A percentile compares a stretch with the other conserved stretches of the same genome.
Conservation (phyloP, 2,888 invertebrate genomes). For the Athalia cordata region DNA sequence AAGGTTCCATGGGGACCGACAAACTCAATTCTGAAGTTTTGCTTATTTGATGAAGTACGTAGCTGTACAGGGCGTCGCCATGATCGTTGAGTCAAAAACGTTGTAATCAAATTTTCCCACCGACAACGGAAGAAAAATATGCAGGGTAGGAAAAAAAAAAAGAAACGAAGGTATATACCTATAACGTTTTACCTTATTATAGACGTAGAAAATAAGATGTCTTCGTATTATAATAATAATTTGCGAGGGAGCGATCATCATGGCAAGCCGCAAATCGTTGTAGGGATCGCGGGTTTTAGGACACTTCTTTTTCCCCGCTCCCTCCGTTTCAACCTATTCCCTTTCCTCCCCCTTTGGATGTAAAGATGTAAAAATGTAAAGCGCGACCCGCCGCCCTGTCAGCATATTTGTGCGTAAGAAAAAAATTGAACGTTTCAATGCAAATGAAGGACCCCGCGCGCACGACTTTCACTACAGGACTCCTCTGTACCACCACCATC, state of each 20-base stretch:
- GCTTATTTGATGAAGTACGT: too few relatives aligned
- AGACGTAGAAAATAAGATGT: too few relatives aligned
- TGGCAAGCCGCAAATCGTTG: constrained; percentile 5
- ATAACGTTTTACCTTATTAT: too few relatives aligned
- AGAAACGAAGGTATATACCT: too few relatives aligned
- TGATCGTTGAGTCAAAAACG: too few relatives aligned
- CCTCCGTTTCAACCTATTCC: background rate
- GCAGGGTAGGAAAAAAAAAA: too few relatives aligned
- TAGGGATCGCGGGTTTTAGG: constrained; percentile 15
- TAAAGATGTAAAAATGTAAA: constrained; percentile 70
- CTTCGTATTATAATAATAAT: too few relatives aligned
- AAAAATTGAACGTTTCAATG: constrained; percentile 70
- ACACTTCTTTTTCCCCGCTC: constrained; percentile 2
- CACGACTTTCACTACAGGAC: constrained; percentile 45
- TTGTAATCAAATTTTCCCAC: too few relatives aligned
- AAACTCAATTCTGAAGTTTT: too few relatives aligned
- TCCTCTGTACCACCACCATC: constrained; percentile 37
- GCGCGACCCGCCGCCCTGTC: constrained; percentile 65
- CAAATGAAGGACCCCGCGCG: constrained; percentile 68
- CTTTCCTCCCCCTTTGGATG: constrained; percentile 44
- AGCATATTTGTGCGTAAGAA: constrained; percentile 65
- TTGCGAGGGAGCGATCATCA: constrained; percentile 1
- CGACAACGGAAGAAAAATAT: too few relatives aligned
- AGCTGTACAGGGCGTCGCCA: too few relatives aligned
- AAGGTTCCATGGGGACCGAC: too few relatives aligned